Evolutionary conservation across 2,888 invertebrate species (phyloP).

Genomic region (Napeogenes sylphis): DNA sequence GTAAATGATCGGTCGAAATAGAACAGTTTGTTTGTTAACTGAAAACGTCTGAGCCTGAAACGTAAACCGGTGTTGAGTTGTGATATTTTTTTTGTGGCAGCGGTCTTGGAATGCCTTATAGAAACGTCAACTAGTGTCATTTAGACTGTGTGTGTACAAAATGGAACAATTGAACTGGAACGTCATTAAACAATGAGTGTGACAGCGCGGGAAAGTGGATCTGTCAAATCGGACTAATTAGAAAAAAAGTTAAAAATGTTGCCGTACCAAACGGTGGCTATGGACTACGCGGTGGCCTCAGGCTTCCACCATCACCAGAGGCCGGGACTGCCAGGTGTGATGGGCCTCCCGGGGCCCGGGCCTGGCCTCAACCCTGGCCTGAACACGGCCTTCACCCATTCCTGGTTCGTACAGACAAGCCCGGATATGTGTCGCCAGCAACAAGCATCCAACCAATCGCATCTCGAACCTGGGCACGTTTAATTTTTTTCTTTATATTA

Average conservation of each 20-base stretch:
- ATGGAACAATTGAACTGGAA: slow-evolving; percentile 47
- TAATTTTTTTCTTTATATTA: slow-evolving; percentile 74
- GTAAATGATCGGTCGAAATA: slow-evolving; percentile 69
- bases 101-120: slow-evolving; percentile 26
- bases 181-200: slow-evolving; percentile 46
- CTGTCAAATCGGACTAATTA: slow-evolving; percentile 26
- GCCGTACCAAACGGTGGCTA: slow-evolving; percentile 92
- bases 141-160: slow-evolving; percentile 31
- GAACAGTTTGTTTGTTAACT: slow-evolving; percentile 68
- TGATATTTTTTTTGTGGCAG: slow-evolving; percentile 35
- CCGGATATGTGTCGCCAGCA: slow-evolving; percentile 94
- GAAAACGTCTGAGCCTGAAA: slow-evolving; percentile 51
- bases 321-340: slow-evolving; percentile 71
- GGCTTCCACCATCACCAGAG: slow-evolving; percentile 75
- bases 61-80: slow-evolving; percentile 26
- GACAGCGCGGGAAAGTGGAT: slow-evolving; percentile 43
- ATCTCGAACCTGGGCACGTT: slow-evolving; percentile 96
- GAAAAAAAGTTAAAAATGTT: slow-evolving; percentile 78
- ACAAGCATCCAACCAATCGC: slow-evolving; percentile 83
- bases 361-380: slow-evolving; percentile 71
- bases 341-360: slow-evolving; percentile 77
- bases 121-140: slow-evolving; percentile 34
- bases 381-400: slow-evolving; percentile 91
- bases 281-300: slow-evolving; percentile 86
- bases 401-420: slow-evolving; percentile 93